phyloP scores from a whole-genome alignment of 1,140 invertebrate genomes.

The Teleogryllus occipitalis region DNA sequence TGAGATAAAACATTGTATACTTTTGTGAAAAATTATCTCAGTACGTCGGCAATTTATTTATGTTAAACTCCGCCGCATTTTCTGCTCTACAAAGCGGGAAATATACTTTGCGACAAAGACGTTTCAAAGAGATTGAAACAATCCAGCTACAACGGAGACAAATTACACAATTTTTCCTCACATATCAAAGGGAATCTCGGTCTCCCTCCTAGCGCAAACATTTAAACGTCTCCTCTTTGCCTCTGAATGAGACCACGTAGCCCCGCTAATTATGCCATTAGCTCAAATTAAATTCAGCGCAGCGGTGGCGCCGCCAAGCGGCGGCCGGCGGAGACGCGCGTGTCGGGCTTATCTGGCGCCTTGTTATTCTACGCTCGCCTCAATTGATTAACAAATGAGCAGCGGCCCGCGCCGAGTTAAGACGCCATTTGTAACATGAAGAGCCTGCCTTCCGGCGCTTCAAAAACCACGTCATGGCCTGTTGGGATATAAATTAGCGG shows the following conservation, averaged over 20 bases:
- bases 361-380: constrained; percentile 3
- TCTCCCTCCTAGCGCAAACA: not conserved
- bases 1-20: not conserved
- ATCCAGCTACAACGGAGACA: not conserved
- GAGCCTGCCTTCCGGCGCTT: not conserved
- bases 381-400: constrained; percentile 5
- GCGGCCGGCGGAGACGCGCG: not conserved
- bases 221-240: not conserved
- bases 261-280: constrained; percentile 22
- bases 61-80: not conserved
- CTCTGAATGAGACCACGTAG: constrained; percentile 3
- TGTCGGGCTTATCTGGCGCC: not conserved
- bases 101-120: not conserved
- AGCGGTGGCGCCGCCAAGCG: not conserved
- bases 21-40: not conserved
- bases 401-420: not conserved
- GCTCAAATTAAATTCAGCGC: constrained; percentile 21
- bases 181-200: not conserved
- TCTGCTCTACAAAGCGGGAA: not conserved
- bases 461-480: not conserved
- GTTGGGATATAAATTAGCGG: not conserved
- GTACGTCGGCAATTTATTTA: not conserved
- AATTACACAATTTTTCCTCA: not conserved
- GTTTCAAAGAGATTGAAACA: not conserved
- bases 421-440: constrained; percentile 1